These are phyloP conservation scores for Onychomys arenicola DNA, from an alignment of 2,797 vertebrate genomes.

Conservation along the genomic window DNA sequence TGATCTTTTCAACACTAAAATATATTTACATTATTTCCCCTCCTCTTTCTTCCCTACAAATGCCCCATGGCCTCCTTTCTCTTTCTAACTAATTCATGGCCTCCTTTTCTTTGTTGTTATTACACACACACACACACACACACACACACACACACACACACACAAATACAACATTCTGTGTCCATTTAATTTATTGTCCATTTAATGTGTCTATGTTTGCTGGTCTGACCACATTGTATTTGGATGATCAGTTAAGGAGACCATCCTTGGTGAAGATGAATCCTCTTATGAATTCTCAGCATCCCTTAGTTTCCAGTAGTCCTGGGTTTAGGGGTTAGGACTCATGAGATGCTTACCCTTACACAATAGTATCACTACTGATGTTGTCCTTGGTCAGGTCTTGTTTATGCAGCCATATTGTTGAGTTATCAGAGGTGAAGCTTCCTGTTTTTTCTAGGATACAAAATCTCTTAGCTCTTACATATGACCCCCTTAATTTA, in stretches of 20 bases:
- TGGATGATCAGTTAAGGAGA: neutral
- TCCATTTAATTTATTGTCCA: no score
- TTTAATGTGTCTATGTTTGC: no score
- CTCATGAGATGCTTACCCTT: neutral
- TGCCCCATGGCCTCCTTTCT: neutral
- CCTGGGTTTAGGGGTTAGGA: neutral
- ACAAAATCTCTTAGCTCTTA: neutral
- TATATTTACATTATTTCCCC: neutral
- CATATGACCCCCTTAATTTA: neutral
- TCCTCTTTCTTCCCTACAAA: neutral
- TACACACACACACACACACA: neutral
- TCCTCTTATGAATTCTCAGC: neutral
- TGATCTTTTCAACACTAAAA: neutral
- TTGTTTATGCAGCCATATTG: neutral
- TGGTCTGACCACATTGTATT: neutral
- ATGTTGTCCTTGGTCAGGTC: neutral
- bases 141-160: no score
- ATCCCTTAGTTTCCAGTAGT: neutral
- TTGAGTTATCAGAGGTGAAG: neutral
- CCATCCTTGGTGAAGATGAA: neutral
- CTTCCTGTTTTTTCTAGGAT: neutral
- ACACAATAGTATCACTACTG: neutral
- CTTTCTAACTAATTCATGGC: neutral
- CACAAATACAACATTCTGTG: neutral
- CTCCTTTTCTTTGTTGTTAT: neutral